phyloP scores from a whole-genome alignment of 1,140 invertebrate species.

The Nixonia krombeini region DNA sequence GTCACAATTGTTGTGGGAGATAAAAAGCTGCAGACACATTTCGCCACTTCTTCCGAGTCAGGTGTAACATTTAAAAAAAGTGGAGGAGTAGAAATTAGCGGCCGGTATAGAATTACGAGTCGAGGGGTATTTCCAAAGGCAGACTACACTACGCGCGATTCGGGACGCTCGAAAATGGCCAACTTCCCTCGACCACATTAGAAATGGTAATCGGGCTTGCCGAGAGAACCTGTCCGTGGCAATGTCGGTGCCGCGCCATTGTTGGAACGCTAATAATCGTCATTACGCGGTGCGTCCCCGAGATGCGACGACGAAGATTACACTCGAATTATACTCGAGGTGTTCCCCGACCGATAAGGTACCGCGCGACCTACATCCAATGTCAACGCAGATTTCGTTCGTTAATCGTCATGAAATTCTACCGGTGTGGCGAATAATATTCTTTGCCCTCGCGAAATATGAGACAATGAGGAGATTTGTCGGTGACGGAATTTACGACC shows the following conservation, averaged over 20 bases:
- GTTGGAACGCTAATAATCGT: constrained; percentile 7
- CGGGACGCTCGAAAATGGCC: background rate
- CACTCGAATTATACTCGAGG: background rate
- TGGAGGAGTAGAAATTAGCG: background rate
- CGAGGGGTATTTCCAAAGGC: no score
- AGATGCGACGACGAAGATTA: background rate
- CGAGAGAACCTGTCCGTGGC: constrained; percentile 11
- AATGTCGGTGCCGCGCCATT: constrained; percentile 1
- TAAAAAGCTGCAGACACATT: background rate
- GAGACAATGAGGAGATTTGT: background rate
- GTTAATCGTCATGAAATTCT: no score
- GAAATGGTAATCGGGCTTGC: constrained; percentile 3
- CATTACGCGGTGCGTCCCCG: background rate
- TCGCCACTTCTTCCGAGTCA: background rate
- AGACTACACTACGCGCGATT: background rate
- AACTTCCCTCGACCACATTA: constrained; percentile 9
- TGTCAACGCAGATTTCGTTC: background rate
- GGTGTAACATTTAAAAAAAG: background rate
- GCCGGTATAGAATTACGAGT: no score
- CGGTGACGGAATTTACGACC: no score
- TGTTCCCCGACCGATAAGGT: background rate
- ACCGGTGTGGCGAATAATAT: no score
- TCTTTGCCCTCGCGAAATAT: background rate
- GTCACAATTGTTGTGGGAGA: background rate
- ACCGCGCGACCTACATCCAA: background rate